These are phyloP conservation scores for Gopherus flavomarginatus DNA, from an alignment of 2,113 vertebrate genomes.

Conservation along the genomic window DNA sequence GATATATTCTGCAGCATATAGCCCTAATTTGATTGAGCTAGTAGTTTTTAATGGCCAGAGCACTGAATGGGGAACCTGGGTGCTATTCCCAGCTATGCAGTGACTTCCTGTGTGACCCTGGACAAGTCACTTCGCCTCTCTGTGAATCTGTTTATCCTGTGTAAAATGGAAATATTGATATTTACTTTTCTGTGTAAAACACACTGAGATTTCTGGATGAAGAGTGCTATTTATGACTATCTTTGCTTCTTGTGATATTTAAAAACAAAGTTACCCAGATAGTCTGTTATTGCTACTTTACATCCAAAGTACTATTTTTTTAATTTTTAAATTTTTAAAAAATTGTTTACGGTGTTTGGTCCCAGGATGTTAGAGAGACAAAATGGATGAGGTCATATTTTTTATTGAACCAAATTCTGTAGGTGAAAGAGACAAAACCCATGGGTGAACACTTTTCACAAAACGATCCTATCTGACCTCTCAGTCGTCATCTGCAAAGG, in stretches of 20 bases:
- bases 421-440: not conserved
- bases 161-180: conserved; percentile 20
- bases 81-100: not conserved
- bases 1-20: not conserved
- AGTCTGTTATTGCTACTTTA: not conserved
- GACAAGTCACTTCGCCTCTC: not conserved
- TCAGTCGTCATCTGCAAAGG: not conserved
- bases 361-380: not conserved
- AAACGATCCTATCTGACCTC: not conserved
- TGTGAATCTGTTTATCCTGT: not conserved
- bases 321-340: conserved; percentile 28
- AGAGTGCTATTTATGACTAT: not conserved
- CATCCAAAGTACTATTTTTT: not conserved
- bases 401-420: not conserved
- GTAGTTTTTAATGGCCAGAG: not conserved
- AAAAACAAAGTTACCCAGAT: not conserved
- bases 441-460: not conserved
- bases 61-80: not conserved
- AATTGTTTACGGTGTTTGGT: not conserved
- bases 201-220: not conserved
- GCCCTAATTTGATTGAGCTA: not conserved
- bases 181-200: conserved; percentile 2
- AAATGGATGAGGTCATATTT: not conserved
- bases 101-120: not conserved
- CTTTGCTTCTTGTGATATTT: not conserved